Conservation (phyloP, 2,888 invertebrate species). For the Xestia rhomboidea region DNA sequence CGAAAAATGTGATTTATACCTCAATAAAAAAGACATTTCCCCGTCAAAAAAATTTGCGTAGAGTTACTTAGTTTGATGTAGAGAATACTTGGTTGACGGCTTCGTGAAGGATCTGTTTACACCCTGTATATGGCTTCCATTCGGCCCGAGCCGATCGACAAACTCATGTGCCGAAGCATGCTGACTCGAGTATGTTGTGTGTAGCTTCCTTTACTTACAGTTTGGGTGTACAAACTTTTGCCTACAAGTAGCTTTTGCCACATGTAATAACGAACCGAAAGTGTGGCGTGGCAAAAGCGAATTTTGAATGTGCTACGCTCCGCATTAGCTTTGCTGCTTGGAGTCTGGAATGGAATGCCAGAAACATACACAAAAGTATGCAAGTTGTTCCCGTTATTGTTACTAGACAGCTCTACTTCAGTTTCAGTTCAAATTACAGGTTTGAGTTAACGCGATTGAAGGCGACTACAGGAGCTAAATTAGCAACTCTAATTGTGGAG, state of each 20-base stretch:
- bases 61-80: too few relatives aligned
- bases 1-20: too few relatives aligned
- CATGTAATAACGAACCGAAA: conserved; percentile 36
- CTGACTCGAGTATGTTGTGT: background rate
- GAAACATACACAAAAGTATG: background rate
- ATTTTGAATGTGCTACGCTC: conserved; percentile 23
- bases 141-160: background rate
- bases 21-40: too few relatives aligned
- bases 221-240: conserved; percentile 16
- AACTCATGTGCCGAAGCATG: background rate
- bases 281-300: conserved; percentile 30
- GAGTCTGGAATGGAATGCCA: background rate
- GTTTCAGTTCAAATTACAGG: background rate
- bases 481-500: too few relatives aligned
- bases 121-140: too few relatives aligned
- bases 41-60: too few relatives aligned
- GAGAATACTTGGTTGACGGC: too few relatives aligned
- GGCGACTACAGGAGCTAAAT: too few relatives aligned
- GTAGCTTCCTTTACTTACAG: conserved; percentile 14
- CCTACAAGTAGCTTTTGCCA: conserved; percentile 46
- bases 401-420: background rate
- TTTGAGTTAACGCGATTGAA: background rate
- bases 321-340: conserved; percentile 45
- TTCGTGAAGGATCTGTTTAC: too few relatives aligned
- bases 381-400: background rate